Evolutionary conservation across 92 coral and sea anemone species (phyloP).

Genomic region (Epizoanthus rinbou): DNA sequence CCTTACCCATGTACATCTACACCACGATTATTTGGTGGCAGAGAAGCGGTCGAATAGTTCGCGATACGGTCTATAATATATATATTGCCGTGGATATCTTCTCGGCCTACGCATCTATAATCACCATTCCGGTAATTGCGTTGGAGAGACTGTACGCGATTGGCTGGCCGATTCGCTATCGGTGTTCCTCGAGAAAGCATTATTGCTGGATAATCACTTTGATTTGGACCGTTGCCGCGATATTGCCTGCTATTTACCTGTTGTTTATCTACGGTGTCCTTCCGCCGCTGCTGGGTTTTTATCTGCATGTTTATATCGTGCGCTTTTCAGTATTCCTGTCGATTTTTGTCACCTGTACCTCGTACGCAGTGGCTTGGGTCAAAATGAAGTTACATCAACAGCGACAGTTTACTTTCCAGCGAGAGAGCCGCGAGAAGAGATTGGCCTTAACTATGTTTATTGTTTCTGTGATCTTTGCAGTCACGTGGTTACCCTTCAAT

Average conservation of each 20-base stretch:
- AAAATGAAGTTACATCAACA: slow-evolving; percentile 9
- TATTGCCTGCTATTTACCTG: slow-evolving; percentile 13
- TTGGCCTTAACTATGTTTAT: slow-evolving; percentile 20
- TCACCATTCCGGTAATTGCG: slow-evolving; percentile 13
- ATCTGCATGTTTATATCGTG: slow-evolving; percentile 22
- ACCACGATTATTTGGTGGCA: slow-evolving; percentile 18
- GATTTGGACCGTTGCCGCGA: slow-evolving; percentile 10
- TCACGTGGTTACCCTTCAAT: slow-evolving; percentile 25
- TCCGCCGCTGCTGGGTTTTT: slow-evolving; percentile 10
- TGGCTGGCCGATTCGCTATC: slow-evolving; percentile 25
- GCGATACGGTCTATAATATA: slow-evolving; percentile 10
- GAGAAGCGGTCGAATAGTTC: slow-evolving; percentile 2
- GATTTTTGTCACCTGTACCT: not conserved
- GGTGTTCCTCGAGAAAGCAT: slow-evolving; percentile 10
- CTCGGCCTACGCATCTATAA: slow-evolving; percentile 25
- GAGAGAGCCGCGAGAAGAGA: slow-evolving; percentile 28
- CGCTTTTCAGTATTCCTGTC: slow-evolving; percentile 6
- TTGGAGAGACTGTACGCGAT: slow-evolving; percentile 20
- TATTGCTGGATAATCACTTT: slow-evolving; percentile 6
- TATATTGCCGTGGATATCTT: slow-evolving; percentile 13
- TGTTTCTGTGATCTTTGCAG: slow-evolving; percentile 18
- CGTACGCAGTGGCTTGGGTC: slow-evolving; percentile 13
- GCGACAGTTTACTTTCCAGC: not conserved
- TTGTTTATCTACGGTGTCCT: slow-evolving; percentile 28
- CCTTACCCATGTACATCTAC: slow-evolving; percentile 24